Conservation (phyloP, 2,888 invertebrate genomes). For the Eupithecia inturbata region DNA sequence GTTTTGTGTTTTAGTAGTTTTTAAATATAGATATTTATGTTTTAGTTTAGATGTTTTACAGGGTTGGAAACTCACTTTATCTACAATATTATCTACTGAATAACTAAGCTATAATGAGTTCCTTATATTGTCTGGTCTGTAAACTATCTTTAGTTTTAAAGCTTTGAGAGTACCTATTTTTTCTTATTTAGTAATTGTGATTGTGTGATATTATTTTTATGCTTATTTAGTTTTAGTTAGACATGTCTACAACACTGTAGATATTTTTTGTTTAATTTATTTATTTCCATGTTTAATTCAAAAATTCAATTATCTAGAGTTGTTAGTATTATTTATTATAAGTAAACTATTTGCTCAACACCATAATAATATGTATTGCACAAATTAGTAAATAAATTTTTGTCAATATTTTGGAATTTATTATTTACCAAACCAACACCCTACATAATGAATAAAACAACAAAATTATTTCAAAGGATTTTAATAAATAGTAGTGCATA, state of each 20-base stretch:
- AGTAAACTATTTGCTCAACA: conserved; percentile 7
- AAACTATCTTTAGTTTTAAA: background rate
- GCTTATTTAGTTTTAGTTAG: background rate
- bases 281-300: background rate
- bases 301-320: background rate
- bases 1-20: no score
- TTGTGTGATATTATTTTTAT: conserved; percentile 1
- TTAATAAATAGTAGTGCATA: conserved; percentile 54
- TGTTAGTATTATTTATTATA: background rate
- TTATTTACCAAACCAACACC: background rate
- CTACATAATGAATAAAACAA: conserved; percentile 14
- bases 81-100: background rate
- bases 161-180: no score
- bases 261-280: background rate
- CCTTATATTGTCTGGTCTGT: background rate
- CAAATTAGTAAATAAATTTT: background rate
- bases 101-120: background rate
- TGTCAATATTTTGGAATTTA: background rate
- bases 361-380: background rate
- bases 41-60: background rate
- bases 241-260: background rate
- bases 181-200: background rate
- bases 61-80: background rate
- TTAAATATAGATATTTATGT: background rate
- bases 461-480: conserved; percentile 26